Evolutionary conservation across 2,888 invertebrate species (phyloP), one percentile per base, ranked within the genome.

Genomic region (Perithous albicinctus): DNA sequence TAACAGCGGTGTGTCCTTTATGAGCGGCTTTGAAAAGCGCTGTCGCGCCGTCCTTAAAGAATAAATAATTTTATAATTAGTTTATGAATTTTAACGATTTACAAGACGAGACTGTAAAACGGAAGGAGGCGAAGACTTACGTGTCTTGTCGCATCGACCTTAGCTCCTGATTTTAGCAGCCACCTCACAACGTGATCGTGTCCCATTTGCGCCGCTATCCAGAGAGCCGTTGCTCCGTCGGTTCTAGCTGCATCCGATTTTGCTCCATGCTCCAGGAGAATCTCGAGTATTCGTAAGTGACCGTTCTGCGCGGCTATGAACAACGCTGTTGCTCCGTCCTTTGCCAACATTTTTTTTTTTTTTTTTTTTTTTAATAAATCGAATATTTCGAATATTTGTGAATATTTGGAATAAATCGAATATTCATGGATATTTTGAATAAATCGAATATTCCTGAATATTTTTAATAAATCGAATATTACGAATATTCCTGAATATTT

Each of bases 171-270:
- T 89, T 95, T 95, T 84, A 98, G 94, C 87, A 99, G 94, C 89
- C 96, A 94, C 84, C 96, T 94, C 77, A 96, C 98, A 61, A 96
- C 96, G 90, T 95, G 95, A 91, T 96, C 95, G 93, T 98, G 98
- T 0, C 98, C 98, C 97, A 98, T 98, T 95, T 99, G 99, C 85
- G 98, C 96, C 46, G 98, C 97, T 89, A 99, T 98, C 98, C 98
- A 99, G 85, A 99, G 94, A 82, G 98, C 96, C 61, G 97, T 97
- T 90, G 97, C 97, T 82, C 96, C 96, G 94, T 98, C 98, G 3
- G 95, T 95, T 89, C 98, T 95, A 85, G 96, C 95, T 0, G 94
- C 93, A 92, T 98, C 97, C 54, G 95, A 94, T 75, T 94, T 93
- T 0, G 97, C 97, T 43, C 97, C 97, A 63, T 95, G 95, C 4